Percentiles rank a stretch among this genome's conserved stretches.
Conservation (phyloP, 2,113 vertebrate species). For the Sigmodon hispidus region DNA sequence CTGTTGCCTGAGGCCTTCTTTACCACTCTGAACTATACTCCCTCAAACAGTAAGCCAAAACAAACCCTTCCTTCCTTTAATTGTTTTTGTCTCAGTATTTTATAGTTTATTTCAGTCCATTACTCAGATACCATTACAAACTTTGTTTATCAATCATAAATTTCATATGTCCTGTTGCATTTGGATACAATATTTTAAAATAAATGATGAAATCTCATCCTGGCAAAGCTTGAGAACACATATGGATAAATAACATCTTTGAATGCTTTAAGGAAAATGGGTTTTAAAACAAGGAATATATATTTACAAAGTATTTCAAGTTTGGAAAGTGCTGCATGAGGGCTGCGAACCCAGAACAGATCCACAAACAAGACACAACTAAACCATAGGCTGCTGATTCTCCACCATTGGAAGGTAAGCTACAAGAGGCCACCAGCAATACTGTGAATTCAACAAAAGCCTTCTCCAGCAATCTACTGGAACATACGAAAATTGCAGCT, state of each 20-base stretch:
- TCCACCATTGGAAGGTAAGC: background rate
- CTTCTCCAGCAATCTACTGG: background rate
- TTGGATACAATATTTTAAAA: constrained; percentile 13
- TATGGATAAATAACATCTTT: background rate
- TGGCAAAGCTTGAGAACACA: background rate
- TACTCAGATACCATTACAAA: constrained; percentile 6
- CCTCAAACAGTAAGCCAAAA: background rate
- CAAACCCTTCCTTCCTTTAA: background rate
- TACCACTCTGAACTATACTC: background rate
- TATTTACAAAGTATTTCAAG: constrained; percentile 1
- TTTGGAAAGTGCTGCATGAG: background rate
- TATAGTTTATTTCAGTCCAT: background rate
- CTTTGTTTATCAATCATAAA: background rate
- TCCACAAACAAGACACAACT: background rate
- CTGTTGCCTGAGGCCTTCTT: background rate
- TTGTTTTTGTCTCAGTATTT: background rate
- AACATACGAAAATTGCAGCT: background rate
- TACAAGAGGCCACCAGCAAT: background rate
- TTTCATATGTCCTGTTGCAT: background rate
- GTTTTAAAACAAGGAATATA: background rate
- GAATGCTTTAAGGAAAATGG: background rate
- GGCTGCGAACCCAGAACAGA: background rate
- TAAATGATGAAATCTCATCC: background rate
- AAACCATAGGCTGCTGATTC: background rate
- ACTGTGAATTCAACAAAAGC: background rate